These are phyloP conservation scores for Dermatophagoides farinae DNA, from an alignment of 1,140 invertebrate species.

Conservation along the genomic window DNA sequence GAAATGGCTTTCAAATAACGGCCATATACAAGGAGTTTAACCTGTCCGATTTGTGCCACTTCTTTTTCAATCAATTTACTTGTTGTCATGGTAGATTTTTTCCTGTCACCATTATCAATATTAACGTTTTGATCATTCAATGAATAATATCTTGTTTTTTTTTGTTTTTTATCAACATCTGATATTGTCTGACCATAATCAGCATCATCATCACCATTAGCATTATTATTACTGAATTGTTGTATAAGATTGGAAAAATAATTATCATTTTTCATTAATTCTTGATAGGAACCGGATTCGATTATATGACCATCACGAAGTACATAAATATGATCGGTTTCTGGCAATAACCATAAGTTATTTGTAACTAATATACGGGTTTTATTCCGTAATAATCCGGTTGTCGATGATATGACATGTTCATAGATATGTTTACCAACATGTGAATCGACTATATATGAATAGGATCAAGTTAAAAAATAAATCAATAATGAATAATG, in stretches of 20 bases:
- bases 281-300: constrained; percentile 24
- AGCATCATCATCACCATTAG: constrained; percentile 28
- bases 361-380: constrained; percentile 28
- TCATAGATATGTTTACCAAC: constrained; percentile 30
- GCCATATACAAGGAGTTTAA: constrained; percentile 66
- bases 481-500: background rate
- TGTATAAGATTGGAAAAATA: constrained; percentile 39
- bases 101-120: background rate
- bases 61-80: constrained; percentile 62
- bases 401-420: constrained; percentile 25
- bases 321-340: constrained; percentile 26
- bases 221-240: constrained; percentile 30
- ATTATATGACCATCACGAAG: constrained; percentile 24
- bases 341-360: constrained; percentile 23
- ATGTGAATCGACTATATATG: constrained; percentile 24
- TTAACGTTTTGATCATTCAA: background rate
- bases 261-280: constrained; percentile 15
- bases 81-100: background rate
- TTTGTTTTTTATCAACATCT: background rate
- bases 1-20: constrained; percentile 25
- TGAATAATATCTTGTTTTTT: background rate
- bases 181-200: constrained; percentile 23
- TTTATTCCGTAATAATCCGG: constrained; percentile 19
- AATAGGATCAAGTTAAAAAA: background rate
- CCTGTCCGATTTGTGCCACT: constrained; percentile 71